Conservation (phyloP, 2,113 vertebrate genomes). For the Salvelinus sp. region DNA sequence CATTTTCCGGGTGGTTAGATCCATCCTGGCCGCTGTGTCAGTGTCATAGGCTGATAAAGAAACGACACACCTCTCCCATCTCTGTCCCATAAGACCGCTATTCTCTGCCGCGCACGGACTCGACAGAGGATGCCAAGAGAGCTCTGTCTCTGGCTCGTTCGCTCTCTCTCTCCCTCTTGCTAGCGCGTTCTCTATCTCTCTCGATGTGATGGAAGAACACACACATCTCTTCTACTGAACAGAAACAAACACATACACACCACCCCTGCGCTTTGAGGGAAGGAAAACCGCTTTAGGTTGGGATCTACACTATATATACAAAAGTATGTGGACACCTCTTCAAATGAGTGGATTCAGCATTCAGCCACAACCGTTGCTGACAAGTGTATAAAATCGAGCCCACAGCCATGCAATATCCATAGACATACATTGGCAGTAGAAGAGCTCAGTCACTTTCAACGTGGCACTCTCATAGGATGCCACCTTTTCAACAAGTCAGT, state of each 20-base stretch:
- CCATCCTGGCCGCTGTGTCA: constrained; percentile 66
- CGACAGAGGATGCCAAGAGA: constrained; percentile 25
- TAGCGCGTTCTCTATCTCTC: constrained; percentile 4
- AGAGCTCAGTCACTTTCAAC: too few relatives aligned
- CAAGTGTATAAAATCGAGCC: too few relatives aligned
- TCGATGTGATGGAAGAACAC: background rate
- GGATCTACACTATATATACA: too few relatives aligned
- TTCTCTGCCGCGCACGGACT: constrained; percentile 14
- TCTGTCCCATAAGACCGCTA: constrained; percentile 34
- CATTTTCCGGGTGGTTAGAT: constrained; percentile 63
- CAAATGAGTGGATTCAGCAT: too few relatives aligned
- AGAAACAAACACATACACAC: background rate
- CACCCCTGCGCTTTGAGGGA: background rate
- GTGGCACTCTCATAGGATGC: too few relatives aligned
- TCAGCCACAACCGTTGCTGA: too few relatives aligned
- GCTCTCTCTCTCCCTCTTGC: constrained; percentile 14
- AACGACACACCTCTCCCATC: constrained; percentile 54
- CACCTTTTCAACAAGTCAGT: too few relatives aligned
- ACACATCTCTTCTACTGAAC: constrained; percentile 18
- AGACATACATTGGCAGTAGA: too few relatives aligned
- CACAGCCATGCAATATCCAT: too few relatives aligned
- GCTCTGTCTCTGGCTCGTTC: constrained; percentile 1
- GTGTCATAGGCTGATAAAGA: constrained; percentile 60
- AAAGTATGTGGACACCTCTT: too few relatives aligned
- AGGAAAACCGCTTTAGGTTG: background rate